Base-by-base conservation (phyloP, 2,797 vertebrate genomes). In the Melopsittacus undulatus region DNA sequence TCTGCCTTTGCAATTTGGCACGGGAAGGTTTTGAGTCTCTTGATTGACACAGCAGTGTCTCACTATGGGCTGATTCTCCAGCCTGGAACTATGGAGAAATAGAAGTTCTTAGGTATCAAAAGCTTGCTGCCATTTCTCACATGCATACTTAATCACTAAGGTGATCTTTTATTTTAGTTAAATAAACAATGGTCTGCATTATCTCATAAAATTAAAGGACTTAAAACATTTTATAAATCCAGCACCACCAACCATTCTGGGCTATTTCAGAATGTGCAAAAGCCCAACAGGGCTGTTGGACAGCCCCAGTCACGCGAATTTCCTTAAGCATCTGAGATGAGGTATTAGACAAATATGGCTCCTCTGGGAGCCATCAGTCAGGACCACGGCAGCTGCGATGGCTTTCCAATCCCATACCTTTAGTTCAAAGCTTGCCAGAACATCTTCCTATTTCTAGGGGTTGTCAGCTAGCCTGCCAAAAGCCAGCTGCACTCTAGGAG, bases 401-500 rank as follows among this genome's bases (percentile, higher is more conserved):
- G 92, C 72, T 89, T 95, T 91, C 92, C 92, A 89, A 59, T 83
- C 90, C 86, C 73, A 34, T 85, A 95, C 94, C 90, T 96, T 93
- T 21, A 89, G 92, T 94, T 96, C 96, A 96, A 87, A 94, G 95
- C 95, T 85, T 94, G 95, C 95, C 96, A 95, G 93, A 90, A 95
- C 92, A 96, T 94, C 94, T 95, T 93, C 95, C 94, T 93, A 85
- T 87, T 94, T 89, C 87, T 80, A 86, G 83, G 91, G 91, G 90
- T 34, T 74, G 83, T 94, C 83, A 90, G 89, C 89, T 34, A 72
- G 77, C 67, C 80, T 94, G 94, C 94, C 95, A 96, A 92, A 70
- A 91, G 87, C 82, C 95, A 96, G 85, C 92, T 92, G 95, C 26
- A 17, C 74, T 84, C 80, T 32, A 66, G 77, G 85, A 42, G 80